Evolutionary conservation across 1,140 invertebrate genomes (phyloP).

Genomic region (Arion vulgaris): DNA sequence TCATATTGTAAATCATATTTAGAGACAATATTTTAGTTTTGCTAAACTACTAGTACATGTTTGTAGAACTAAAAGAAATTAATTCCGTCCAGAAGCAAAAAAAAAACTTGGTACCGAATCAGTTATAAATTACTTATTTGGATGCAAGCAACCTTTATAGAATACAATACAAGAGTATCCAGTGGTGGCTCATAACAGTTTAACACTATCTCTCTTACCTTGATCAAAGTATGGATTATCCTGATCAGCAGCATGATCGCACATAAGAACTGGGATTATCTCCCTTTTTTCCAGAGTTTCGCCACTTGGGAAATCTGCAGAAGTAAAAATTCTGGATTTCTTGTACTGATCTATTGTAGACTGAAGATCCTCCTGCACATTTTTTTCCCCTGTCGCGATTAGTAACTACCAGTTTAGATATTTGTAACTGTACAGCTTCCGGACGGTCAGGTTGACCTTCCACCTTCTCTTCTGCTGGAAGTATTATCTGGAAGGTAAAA

Average conservation of each 20-base stretch:
- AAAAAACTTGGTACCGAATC: too few relatives aligned
- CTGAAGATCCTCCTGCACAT: slow-evolving; percentile 81
- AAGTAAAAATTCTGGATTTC: slow-evolving; percentile 81
- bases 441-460: slow-evolving; percentile 85
- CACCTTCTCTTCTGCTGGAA: slow-evolving; percentile 77
- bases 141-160: too few relatives aligned
- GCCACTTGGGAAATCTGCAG: slow-evolving; percentile 81
- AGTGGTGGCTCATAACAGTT: too few relatives aligned
- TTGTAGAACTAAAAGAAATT: too few relatives aligned
- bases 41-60: too few relatives aligned
- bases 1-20: too few relatives aligned
- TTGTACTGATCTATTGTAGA: slow-evolving; percentile 82
- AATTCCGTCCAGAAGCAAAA: too few relatives aligned
- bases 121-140: too few relatives aligned
- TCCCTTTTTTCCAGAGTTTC: slow-evolving; percentile 74
- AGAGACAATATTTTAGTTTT: too few relatives aligned
- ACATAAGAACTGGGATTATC: slow-evolving; percentile 78
- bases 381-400: slow-evolving; percentile 81
- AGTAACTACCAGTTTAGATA: slow-evolving; percentile 84
- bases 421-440: slow-evolving; percentile 85
- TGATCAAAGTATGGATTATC: slow-evolving; percentile 56
- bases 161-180: too few relatives aligned
- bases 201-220: not conserved
- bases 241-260: slow-evolving; percentile 49
- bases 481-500: slow-evolving; percentile 65